Evolutionary conservation across 1,140 invertebrate species (phyloP).

Genomic region (Ladona fulva): DNA sequence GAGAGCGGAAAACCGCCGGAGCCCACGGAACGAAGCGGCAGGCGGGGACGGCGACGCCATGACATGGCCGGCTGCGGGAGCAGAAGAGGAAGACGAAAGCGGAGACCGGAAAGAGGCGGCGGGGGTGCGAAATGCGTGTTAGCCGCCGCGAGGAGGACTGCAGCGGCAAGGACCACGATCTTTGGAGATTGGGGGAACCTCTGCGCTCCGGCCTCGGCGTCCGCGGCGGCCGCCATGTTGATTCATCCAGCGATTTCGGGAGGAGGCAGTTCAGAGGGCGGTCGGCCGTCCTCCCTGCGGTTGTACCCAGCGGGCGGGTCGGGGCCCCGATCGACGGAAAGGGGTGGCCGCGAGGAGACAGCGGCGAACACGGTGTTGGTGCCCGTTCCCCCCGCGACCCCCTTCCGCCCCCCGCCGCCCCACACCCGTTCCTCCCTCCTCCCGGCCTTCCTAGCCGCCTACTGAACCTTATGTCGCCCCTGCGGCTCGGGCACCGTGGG

Average conservation of each 20-base stretch:
- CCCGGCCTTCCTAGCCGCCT: not conserved
- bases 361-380: not conserved
- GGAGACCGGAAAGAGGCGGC: not conserved
- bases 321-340: not conserved
- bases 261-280: not conserved
- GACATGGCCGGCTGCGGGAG: not conserved
- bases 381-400: not conserved
- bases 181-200: not conserved
- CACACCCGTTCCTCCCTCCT: not conserved
- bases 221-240: not conserved
- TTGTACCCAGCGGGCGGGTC: constrained; percentile 7
- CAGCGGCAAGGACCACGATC: not conserved
- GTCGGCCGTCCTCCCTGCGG: not conserved
- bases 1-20: not conserved
- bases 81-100: not conserved
- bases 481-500: constrained; percentile 17
- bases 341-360: constrained; percentile 8
- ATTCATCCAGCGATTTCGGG: not conserved
- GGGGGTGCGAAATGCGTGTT: not conserved
- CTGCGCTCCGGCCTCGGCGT: not conserved
- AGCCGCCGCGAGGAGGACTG: not conserved
- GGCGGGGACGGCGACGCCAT: not conserved
- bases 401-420: constrained; percentile 4
- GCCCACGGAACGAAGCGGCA: not conserved
- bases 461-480: not conserved